Evolutionary conservation across 2,888 invertebrate genomes (phyloP).

Genomic region (Lycaena phlaeas): DNA sequence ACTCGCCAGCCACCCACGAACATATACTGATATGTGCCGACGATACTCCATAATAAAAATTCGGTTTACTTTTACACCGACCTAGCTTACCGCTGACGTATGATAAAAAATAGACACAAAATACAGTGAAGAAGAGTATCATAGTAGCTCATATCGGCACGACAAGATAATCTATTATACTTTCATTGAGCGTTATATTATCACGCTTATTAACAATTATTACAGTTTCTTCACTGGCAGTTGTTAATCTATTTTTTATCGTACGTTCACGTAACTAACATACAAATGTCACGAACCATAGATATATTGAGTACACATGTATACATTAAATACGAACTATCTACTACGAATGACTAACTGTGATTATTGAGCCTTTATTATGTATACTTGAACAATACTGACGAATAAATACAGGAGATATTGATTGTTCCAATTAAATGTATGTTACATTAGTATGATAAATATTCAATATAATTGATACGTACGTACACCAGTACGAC

Average conservation of each 20-base stretch:
- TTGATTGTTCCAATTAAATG: not conserved
- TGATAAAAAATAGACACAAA: conserved; percentile 7
- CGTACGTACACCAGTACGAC: too few species aligned
- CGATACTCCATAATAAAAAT: conserved; percentile 25
- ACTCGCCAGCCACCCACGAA: conserved; percentile 37
- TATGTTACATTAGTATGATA: too few species aligned
- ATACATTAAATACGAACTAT: conserved; percentile 38
- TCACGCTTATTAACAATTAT: too few species aligned
- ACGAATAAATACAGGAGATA: not conserved
- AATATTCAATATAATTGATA: too few species aligned
- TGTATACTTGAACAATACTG: conserved; percentile 14
- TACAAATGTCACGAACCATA: conserved; percentile 65
- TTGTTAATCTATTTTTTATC: conserved; percentile 5
- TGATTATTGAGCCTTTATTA: conserved; percentile 47
- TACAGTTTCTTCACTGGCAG: conserved; percentile 28
- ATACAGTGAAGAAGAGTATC: too few species aligned
- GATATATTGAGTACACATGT: conserved; percentile 51
- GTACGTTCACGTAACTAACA: conserved; percentile 3
- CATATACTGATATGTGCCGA: conserved; percentile 54
- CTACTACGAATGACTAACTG: conserved; percentile 35
- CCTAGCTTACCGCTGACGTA: conserved; percentile 31
- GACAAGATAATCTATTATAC: too few species aligned
- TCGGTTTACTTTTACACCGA: conserved; percentile 26
- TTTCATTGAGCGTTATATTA: too few species aligned
- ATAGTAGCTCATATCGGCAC: too few species aligned